Evolutionary conservation across 1,140 invertebrate genomes (phyloP), one percentile per base, ranked within the genome.

Genomic region (Eueides isabella): DNA sequence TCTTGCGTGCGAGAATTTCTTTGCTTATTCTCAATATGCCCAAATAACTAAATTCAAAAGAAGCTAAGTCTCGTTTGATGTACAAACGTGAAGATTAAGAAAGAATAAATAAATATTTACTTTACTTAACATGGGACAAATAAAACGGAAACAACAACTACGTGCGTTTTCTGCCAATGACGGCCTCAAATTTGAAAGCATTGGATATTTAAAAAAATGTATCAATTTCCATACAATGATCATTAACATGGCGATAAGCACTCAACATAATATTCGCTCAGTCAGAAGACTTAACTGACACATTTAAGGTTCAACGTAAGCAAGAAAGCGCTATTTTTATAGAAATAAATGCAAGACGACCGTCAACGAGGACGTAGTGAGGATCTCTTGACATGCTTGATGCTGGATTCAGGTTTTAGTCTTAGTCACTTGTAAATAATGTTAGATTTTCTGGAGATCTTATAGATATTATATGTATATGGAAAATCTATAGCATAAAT

Each of bases 371-470:
- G 55, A 61, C 41, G 41, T 44, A 48, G n/a, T 41, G 33, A 70
- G 68, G 23, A 62, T 23, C 68, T 63, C 68, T 70, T 70, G 68
- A 70, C 68, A 69, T 69, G 67, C 67, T 69, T 69, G 67, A 70
- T 44, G 67, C 44, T 68, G 41, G 29, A 48, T 31, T 63, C 26
- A 70, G 31, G 68, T 33, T 33, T 62, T 68, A 55, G 68, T 61
- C 61, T 62, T 61, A 55, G 65, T 44, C 65, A 44, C 38, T 67
- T 67, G 38, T 11, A 44, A 67, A 16, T 28, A 41, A 23, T 26
- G 19, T 55, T 55, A 55, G 62, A 35, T 33, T 7, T 64, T 55
- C 48, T 12, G 19, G 23, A 55, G 7, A 55, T 55, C n/a, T n/a
- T n/a, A 35, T 19, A 64, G 33, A 31, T 35, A 16, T 38, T 35